A percentile compares a stretch with the other conserved stretches of the same genome.
These are phyloP conservation scores for Bruchidius siliquastri DNA, from an alignment of 2,888 invertebrate genomes.

Conservation along the genomic window DNA sequence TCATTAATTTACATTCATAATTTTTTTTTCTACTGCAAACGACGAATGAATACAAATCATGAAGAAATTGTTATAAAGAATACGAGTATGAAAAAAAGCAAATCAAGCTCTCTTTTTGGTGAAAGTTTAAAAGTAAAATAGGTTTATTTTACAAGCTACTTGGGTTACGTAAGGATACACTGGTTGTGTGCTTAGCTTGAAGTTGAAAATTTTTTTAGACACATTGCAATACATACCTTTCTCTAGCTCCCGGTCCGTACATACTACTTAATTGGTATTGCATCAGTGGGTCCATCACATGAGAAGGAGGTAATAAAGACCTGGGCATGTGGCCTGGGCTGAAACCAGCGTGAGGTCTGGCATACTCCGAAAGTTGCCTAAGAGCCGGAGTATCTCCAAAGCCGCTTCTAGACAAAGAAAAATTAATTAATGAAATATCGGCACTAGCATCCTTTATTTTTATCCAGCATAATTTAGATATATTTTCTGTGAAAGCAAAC, in stretches of 20 bases:
- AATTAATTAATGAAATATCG: neutral
- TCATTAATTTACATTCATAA: too few species aligned
- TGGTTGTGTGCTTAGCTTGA: neutral
- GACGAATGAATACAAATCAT: too few species aligned
- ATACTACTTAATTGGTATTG: constrained; percentile 74
- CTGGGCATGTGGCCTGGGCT: constrained; percentile 48
- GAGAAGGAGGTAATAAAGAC: constrained; percentile 52
- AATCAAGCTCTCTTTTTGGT: too few species aligned
- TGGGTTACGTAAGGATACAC: too few species aligned
- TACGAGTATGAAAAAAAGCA: too few species aligned
- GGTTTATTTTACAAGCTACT: too few species aligned
- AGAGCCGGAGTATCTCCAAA: constrained; percentile 92
- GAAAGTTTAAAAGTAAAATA: too few species aligned
- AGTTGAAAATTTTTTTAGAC: neutral
- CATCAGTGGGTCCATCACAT: constrained; percentile 79
- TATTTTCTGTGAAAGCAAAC: too few species aligned
- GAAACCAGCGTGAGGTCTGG: constrained; percentile 88
- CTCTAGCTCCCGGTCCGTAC: constrained; percentile 62
- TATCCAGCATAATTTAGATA: too few species aligned
- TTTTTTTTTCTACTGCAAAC: too few species aligned
- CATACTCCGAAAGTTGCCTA: constrained; percentile 87
- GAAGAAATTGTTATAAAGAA: too few species aligned
- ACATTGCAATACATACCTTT: constrained; percentile 37
- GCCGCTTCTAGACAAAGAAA: constrained; percentile 23
- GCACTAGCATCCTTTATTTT: too few species aligned